Percentiles rank a stretch among this genome's conserved stretches.
Evolutionary conservation across 1,140 invertebrate species (phyloP).

Genomic region (Oncopodura yosiiana): DNA sequence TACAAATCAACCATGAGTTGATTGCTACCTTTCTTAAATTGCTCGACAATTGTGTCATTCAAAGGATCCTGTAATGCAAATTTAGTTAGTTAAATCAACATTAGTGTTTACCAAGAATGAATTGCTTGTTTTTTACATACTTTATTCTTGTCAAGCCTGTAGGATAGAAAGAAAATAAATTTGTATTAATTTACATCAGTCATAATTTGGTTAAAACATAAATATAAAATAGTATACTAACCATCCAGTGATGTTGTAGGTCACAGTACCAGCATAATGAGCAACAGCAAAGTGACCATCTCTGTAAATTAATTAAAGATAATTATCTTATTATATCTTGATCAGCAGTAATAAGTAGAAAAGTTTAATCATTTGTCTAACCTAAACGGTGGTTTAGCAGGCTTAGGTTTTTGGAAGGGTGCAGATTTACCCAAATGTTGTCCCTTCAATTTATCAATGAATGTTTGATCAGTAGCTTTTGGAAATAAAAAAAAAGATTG

Average conservation of each 20-base stretch:
- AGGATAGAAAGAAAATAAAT: no score
- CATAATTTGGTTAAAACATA: no score
- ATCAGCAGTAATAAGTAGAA: no score
- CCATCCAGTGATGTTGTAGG: neutral
- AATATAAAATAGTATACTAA: neutral
- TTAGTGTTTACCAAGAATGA: no score
- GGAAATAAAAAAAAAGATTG: constrained; percentile 63
- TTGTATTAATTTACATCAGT: no score
- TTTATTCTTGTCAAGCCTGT: constrained; percentile 57
- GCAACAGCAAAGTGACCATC: constrained; percentile 45
- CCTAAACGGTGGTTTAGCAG: no score
- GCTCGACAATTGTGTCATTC: constrained; percentile 95
- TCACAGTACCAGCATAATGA: constrained; percentile 51
- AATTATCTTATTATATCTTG: no score
- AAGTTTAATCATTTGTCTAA: no score
- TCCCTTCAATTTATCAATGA: constrained; percentile 38
- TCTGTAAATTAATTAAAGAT: constrained; percentile 39
- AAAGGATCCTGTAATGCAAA: constrained; percentile 98
- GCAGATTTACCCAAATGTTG: neutral
- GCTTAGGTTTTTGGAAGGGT: neutral
- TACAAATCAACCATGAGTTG: constrained; percentile 81
- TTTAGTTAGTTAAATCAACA: no score
- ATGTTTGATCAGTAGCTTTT: constrained; percentile 55
- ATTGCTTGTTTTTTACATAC: no score
- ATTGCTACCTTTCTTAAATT: constrained; percentile 87